phyloP scores from a whole-genome alignment of 1,140 invertebrate species.

The Drosophila auraria region DNA sequence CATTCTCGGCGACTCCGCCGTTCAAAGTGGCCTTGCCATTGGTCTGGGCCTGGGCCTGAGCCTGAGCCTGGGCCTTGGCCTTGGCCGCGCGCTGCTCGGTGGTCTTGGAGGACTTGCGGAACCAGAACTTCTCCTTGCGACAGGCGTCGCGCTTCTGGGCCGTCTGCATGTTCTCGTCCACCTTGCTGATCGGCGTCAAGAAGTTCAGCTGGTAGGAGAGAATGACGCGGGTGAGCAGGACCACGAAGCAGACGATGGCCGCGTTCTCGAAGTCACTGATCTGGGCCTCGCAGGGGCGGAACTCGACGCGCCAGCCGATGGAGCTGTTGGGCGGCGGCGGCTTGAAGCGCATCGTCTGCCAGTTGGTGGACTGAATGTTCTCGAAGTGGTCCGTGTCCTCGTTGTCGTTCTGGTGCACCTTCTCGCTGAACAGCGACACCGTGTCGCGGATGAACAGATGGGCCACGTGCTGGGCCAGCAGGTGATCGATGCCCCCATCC shows the following conservation, averaged over 20 bases:
- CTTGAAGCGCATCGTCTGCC: constrained; percentile 99
- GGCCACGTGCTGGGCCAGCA: constrained; percentile 97
- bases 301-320: constrained; percentile 99
- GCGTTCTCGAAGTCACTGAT: constrained; percentile 99
- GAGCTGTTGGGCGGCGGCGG: constrained; percentile 97
- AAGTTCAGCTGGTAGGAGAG: constrained; percentile 98
- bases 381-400: constrained; percentile 99
- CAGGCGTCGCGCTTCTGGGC: constrained; percentile 97
- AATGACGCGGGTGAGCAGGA: constrained; percentile 98
- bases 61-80: constrained; percentile 17
- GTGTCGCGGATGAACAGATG: constrained; percentile 99
- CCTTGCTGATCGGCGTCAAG: constrained; percentile 98
- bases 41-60: constrained; percentile 28
- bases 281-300: constrained; percentile 99
- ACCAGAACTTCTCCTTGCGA: constrained; percentile 94
- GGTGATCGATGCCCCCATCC: constrained; percentile 95
- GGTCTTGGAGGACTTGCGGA: constrained; percentile 89
- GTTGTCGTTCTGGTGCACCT: constrained; percentile 96
- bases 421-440: constrained; percentile 97
- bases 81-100: constrained; percentile 61
- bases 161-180: constrained; percentile 98
- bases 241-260: constrained; percentile 99
- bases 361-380: constrained; percentile 99
- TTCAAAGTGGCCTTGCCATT: constrained; percentile 43
- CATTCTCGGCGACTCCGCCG: constrained; percentile 3